A percentile compares a stretch with the other conserved stretches of the same genome.
Conservation (phyloP, 2,797 vertebrate species). For the Lepus townsendii region DNA sequence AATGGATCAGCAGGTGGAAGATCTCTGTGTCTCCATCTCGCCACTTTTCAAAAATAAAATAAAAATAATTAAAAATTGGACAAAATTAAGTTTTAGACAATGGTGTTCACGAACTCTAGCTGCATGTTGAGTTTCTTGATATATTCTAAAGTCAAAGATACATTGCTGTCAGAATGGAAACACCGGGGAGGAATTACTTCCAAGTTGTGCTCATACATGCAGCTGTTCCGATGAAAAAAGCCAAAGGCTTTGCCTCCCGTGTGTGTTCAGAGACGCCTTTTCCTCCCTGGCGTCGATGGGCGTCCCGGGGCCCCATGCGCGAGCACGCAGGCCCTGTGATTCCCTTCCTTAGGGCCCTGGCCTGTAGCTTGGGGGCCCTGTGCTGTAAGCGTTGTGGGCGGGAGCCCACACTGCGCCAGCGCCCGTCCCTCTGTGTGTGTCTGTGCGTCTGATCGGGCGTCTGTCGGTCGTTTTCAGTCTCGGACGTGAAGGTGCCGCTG, state of each 20-base stretch:
- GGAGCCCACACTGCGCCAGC: too few species aligned
- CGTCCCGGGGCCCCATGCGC: neutral
- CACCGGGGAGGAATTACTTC: neutral
- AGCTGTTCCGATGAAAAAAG: conserved; percentile 40
- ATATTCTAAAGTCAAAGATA: neutral
- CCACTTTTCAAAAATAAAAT: too few species aligned
- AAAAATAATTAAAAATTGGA: too few species aligned
- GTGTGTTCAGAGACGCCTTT: neutral
- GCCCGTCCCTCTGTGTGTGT: too few species aligned
- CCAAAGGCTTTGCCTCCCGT: neutral
- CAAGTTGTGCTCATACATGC: neutral
- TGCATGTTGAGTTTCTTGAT: neutral
- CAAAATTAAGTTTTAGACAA: neutral
- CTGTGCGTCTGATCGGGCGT: too few species aligned
- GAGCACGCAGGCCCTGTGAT: too few species aligned
- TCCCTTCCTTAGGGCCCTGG: neutral
- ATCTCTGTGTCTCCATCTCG: too few species aligned
- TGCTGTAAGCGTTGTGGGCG: too few species aligned
- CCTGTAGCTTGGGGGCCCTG: neutral
- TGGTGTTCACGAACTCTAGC: neutral
- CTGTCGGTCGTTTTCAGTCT: conserved; percentile 87
- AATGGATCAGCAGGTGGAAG: too few species aligned
- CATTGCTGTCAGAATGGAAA: neutral
- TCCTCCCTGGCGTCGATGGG: neutral
- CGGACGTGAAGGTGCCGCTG: conserved; percentile 94